Percentiles rank a stretch among this genome's conserved stretches.
Evolutionary conservation across 2,113 vertebrate species (phyloP).

Genomic region (Cryptotis parvus): DNA sequence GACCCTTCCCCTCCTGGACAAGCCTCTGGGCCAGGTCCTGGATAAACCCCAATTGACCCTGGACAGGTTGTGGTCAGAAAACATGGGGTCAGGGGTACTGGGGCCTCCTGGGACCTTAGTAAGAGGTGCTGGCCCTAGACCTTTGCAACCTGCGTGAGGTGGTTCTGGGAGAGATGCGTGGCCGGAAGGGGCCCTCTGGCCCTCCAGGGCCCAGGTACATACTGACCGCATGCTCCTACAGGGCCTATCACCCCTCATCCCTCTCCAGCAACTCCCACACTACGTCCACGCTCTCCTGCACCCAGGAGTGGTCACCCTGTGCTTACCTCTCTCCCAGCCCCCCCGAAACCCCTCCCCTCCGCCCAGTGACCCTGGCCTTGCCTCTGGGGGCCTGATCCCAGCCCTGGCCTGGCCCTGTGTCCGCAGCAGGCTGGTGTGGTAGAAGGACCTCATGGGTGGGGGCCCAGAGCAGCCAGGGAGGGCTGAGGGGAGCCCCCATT

Average conservation of each 20-base stretch:
- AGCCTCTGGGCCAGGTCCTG: too few relatives aligned
- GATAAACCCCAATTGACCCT: too few relatives aligned
- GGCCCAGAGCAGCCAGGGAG: slow-evolving; percentile 23
- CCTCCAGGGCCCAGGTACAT: neutral
- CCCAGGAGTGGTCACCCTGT: neutral
- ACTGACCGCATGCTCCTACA: too few relatives aligned
- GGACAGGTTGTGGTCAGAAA: too few relatives aligned
- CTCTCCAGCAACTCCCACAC: neutral
- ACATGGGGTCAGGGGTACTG: too few relatives aligned
- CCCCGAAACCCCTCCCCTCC: neutral
- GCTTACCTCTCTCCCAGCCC: too few relatives aligned
- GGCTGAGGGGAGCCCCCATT: slow-evolving; percentile 68
- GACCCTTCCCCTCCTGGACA: too few relatives aligned
- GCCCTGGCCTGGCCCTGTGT: neutral
- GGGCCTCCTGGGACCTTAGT: too few relatives aligned
- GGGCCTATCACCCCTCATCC: neutral
- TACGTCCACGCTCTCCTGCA: too few relatives aligned
- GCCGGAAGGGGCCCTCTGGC: neutral
- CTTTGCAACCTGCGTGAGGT: fast-evolving
- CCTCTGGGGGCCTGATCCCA: neutral
- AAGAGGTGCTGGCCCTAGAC: too few relatives aligned
- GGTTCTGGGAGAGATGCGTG: neutral
- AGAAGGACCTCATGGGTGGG: neutral
- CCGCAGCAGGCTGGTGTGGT: neutral
- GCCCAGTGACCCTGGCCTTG: neutral